Percentiles rank a stretch among this genome's conserved stretches.
These are phyloP conservation scores for Drosophila bocki DNA, from an alignment of 1,140 invertebrate genomes.

Conservation along the genomic window DNA sequence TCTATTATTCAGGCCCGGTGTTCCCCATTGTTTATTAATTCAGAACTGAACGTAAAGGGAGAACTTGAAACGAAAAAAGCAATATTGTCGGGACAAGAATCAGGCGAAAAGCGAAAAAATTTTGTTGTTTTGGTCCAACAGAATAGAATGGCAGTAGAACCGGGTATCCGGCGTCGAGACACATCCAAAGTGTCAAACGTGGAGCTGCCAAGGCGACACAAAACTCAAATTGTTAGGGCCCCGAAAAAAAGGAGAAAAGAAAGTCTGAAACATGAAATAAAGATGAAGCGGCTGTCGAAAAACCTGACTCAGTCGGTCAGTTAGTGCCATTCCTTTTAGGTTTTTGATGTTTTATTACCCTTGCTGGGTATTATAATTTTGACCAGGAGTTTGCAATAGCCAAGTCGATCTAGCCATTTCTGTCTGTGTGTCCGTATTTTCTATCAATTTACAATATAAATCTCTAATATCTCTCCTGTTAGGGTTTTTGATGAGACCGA, in stretches of 20 bases:
- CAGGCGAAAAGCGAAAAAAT: conserved; percentile 24
- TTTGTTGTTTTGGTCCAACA: conserved; percentile 23
- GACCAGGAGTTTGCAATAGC: background rate
- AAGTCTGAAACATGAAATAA: conserved; percentile 78
- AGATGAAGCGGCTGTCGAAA: conserved; percentile 73
- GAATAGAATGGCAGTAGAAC: conserved; percentile 21
- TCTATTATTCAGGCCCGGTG: conserved; percentile 73
- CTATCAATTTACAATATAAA: background rate
- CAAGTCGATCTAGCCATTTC: background rate
- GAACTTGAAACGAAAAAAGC: conserved; percentile 36
- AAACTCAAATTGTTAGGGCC: conserved; percentile 55
- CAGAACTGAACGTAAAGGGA: conserved; percentile 32
- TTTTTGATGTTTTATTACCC: background rate
- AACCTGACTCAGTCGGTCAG: conserved; percentile 43
- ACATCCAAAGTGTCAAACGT: conserved; percentile 76
- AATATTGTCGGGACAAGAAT: conserved; percentile 36
- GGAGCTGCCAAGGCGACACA: conserved; percentile 62
- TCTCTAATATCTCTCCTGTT: background rate
- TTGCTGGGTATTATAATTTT: background rate
- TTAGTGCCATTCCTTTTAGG: conserved; percentile 36
- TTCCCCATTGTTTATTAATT: conserved; percentile 65
- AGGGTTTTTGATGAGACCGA: too few species aligned
- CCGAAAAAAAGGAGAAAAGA: conserved; percentile 45
- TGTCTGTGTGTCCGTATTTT: background rate
- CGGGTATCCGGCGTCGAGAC: conserved; percentile 22